These are phyloP conservation scores for Philonicus albiceps DNA, from an alignment of 2,888 invertebrate species.

Conservation along the genomic window DNA sequence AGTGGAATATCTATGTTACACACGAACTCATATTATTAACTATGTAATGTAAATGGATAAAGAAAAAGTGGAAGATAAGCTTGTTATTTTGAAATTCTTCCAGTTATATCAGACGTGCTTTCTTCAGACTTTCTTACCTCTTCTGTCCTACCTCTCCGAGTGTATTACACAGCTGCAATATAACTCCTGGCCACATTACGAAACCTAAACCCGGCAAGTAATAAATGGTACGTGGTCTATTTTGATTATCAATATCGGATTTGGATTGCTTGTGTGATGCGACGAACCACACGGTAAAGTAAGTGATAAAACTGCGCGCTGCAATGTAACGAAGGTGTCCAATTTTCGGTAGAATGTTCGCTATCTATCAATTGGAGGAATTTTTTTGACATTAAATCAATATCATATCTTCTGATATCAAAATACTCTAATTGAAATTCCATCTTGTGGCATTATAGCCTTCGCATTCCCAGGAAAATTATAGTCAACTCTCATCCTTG, in stretches of 20 bases:
- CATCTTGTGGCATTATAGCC: not conserved
- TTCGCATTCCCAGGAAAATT: not conserved
- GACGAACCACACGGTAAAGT: not conserved
- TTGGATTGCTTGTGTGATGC: not conserved
- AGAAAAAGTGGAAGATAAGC: not conserved
- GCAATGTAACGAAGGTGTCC: not conserved
- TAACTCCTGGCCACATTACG: not conserved
- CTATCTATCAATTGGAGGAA: not conserved
- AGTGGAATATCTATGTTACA: not conserved
- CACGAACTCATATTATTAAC: not conserved
- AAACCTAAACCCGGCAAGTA: not conserved
- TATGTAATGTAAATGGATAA: not conserved
- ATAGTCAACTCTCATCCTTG: not conserved
- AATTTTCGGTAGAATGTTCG: not conserved
- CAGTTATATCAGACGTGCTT: not conserved
- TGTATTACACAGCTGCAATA: not conserved
- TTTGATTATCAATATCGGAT: not conserved
- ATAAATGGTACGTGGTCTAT: not conserved
- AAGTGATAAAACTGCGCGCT: not conserved
- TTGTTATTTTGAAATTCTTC: not conserved
- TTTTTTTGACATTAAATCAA: not conserved
- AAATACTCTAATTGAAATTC: not conserved
- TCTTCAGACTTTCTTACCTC: not conserved
- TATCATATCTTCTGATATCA: not conserved
- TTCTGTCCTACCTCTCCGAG: not conserved